A percentile compares a stretch with the other conserved stretches of the same genome.
phyloP scores from a whole-genome alignment of 1,140 invertebrate species.

The Microplitis demolitor region DNA sequence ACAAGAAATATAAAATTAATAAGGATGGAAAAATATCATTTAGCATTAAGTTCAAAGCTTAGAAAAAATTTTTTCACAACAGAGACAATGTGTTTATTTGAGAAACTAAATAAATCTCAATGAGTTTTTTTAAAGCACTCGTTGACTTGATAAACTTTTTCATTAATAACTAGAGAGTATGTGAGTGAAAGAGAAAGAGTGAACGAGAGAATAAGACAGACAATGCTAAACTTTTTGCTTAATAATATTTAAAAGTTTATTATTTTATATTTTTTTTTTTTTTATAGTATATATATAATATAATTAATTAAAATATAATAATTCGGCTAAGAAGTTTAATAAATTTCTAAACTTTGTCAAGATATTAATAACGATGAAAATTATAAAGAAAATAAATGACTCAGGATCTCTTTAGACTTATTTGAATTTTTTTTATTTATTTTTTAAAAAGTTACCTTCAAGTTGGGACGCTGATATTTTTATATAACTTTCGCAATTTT shows the following conservation, averaged over 20 bases:
- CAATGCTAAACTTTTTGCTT: slow-evolving; percentile 1
- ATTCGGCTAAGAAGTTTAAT: background rate
- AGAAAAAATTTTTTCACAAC: background rate
- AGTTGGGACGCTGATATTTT: too few relatives aligned
- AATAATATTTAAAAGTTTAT: background rate
- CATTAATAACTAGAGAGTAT: background rate
- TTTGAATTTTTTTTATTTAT: too few relatives aligned
- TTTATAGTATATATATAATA: background rate
- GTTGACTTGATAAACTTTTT: slow-evolving; percentile 15
- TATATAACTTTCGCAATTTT: too few relatives aligned
- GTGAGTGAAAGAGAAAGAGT: too few relatives aligned
- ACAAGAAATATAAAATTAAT: too few relatives aligned
- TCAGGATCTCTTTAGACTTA: too few relatives aligned
- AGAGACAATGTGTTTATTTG: slow-evolving; percentile 32
- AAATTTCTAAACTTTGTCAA: too few relatives aligned
- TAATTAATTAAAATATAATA: background rate
- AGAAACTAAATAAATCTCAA: slow-evolving; percentile 24
- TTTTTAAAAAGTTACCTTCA: too few relatives aligned
- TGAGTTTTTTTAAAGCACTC: background rate
- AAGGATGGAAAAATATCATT: background rate
- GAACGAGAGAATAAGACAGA: background rate
- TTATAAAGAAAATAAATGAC: too few relatives aligned
- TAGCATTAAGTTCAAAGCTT: background rate
- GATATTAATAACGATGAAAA: too few relatives aligned
- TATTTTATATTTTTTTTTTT: background rate